Conservation (phyloP, 2,113 vertebrate genomes). For the Machaerirhynchus nigripectus region DNA sequence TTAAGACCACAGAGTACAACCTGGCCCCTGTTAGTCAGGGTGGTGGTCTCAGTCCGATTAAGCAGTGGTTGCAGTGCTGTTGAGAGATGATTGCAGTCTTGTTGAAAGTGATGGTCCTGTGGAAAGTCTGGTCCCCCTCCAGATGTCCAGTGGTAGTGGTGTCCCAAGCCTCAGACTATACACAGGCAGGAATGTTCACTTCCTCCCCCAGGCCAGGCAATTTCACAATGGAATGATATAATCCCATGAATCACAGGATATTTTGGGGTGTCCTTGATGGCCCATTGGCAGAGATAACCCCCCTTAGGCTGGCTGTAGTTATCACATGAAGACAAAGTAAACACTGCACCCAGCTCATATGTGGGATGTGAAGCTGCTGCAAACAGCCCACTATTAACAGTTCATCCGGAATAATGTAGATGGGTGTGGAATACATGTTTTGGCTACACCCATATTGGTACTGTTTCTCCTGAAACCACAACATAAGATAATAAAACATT, state of each 20-base stretch:
- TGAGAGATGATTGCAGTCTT: not conserved
- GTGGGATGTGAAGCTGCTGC: not conserved
- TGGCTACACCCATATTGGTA: not conserved
- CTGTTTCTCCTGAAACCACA: not conserved
- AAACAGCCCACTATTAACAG: not conserved
- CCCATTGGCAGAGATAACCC: not conserved
- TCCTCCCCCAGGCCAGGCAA: accelerated
- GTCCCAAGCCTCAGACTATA: not conserved
- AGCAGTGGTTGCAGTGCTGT: not conserved
- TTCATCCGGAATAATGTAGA: no score
- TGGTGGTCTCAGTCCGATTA: not conserved
- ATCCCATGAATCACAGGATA: not conserved
- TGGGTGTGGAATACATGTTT: no score
- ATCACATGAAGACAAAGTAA: not conserved
- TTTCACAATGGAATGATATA: not conserved
- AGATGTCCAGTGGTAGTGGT: not conserved
- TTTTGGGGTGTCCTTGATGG: not conserved
- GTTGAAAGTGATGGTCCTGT: not conserved
- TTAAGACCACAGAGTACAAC: not conserved
- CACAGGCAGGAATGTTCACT: not conserved
- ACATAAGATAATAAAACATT: not conserved
- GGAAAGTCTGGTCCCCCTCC: not conserved
- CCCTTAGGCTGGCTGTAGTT: not conserved
- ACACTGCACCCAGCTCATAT: not conserved
- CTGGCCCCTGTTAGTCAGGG: not conserved